Conservation (phyloP, 53 echinoderm and acorn worm genomes). For the Echinometra lucunter region DNA sequence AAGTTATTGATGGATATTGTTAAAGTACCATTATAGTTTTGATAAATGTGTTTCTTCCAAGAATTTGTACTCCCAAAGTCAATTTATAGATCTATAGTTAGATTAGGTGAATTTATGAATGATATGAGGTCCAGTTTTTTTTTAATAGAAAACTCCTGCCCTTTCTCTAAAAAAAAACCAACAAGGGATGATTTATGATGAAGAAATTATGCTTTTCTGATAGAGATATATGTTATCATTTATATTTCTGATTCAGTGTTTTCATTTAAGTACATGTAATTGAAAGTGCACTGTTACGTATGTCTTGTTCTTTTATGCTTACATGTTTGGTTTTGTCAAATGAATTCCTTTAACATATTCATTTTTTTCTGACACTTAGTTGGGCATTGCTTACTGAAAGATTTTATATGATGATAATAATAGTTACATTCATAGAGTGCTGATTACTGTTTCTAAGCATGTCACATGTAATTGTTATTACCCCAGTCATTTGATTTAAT, state of each 20-base stretch:
- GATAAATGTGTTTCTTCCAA: conserved; percentile 10
- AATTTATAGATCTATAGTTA: not conserved
- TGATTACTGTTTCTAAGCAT: not conserved
- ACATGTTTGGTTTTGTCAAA: not conserved
- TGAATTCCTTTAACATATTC: not conserved
- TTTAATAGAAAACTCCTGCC: not conserved
- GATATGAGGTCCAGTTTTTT: not conserved
- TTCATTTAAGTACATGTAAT: not conserved
- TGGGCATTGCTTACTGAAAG: not conserved
- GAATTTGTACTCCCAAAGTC: not conserved
- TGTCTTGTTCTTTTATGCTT: not conserved
- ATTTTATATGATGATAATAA: too few species aligned
- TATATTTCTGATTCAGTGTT: not conserved
- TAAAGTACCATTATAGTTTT: not conserved
- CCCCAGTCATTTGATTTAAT: too few species aligned
- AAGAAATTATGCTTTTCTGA: not conserved
- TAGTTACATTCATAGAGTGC: too few species aligned
- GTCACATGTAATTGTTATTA: too few species aligned
- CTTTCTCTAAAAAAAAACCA: not conserved
- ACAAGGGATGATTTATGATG: not conserved
- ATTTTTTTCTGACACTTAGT: not conserved
- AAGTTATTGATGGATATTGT: conserved; percentile 8
- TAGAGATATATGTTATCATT: not conserved
- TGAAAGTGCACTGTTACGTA: not conserved
- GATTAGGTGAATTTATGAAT: not conserved